These are phyloP conservation scores for Cataglyphis rosenhaueri DNA, from an alignment of 2,888 invertebrate genomes.

Conservation along the genomic window DNA sequence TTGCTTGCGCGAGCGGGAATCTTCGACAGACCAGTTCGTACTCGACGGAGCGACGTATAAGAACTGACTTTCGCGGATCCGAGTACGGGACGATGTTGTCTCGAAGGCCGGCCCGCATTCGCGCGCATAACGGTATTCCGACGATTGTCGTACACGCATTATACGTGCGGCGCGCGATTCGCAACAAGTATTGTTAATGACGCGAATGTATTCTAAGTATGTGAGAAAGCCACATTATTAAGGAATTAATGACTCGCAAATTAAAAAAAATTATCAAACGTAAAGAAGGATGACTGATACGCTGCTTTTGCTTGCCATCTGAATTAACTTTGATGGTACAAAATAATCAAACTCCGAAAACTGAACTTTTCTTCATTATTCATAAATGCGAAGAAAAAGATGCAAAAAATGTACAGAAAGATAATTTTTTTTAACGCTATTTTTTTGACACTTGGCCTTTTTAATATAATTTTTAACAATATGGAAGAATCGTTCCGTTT, in stretches of 20 bases:
- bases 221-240: too few relatives aligned
- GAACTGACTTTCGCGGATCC: slow-evolving; percentile 28
- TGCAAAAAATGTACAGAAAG: not conserved
- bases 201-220: not conserved
- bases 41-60: slow-evolving; percentile 26
- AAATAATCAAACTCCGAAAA: not conserved
- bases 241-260: not conserved
- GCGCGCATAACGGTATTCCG: slow-evolving; percentile 64
- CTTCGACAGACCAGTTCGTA: slow-evolving; percentile 55
- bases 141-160: slow-evolving; percentile 53
- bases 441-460: not conserved
- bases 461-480: not conserved
- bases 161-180: not conserved
- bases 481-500: not conserved
- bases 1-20: slow-evolving; percentile 40
- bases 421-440: not conserved
- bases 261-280: too few relatives aligned
- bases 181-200: slow-evolving; percentile 2
- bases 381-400: not conserved
- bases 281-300: too few relatives aligned
- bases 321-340: too few relatives aligned
- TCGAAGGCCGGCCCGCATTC: slow-evolving; percentile 37
- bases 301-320: too few relatives aligned
- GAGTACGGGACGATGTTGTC: not conserved
- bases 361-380: not conserved